Conservation (phyloP, 2,113 vertebrate genomes). For the Lipophrys pholis region DNA sequence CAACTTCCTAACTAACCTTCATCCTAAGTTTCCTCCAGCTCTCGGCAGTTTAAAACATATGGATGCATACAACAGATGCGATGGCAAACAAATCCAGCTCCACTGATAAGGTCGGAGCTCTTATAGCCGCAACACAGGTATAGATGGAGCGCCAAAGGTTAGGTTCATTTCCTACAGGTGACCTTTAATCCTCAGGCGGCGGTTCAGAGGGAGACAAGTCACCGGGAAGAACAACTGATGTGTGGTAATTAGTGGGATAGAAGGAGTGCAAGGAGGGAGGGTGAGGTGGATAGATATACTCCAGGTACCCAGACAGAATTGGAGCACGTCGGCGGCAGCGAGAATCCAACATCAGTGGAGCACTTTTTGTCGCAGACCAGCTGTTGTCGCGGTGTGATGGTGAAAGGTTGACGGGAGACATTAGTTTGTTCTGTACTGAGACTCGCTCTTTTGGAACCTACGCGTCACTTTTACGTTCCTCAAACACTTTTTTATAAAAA, state of each 20-base stretch:
- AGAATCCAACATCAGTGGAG: conserved; percentile 3
- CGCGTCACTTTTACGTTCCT: no score
- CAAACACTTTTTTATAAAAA: no score
- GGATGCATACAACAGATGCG: background rate
- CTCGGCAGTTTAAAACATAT: background rate
- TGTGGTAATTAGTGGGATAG: conserved; percentile 48
- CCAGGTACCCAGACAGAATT: conserved; percentile 12
- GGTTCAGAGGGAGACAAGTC: conserved; percentile 1
- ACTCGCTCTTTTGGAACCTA: no score
- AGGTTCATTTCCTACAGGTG: conserved; percentile 54
- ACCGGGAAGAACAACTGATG: conserved; percentile 27
- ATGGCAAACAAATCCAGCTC: background rate
- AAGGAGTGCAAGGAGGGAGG: conserved; percentile 10
- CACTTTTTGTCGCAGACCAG: conserved; percentile 2
- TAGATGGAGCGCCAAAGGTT: conserved; percentile 38
- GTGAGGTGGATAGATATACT: conserved; percentile 16
- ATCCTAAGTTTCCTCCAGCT: no score
- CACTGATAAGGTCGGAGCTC: background rate
- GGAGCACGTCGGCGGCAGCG: background rate
- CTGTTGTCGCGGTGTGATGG: conserved; percentile 3
- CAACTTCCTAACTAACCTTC: no score
- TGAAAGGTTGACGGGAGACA: background rate
- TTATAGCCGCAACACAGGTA: conserved; percentile 24
- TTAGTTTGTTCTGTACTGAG: no score
- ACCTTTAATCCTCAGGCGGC: conserved; percentile 65